These are phyloP conservation scores for Heloderma charlesbogerti DNA, from an alignment of 2,113 vertebrate genomes.

Conservation along the genomic window DNA sequence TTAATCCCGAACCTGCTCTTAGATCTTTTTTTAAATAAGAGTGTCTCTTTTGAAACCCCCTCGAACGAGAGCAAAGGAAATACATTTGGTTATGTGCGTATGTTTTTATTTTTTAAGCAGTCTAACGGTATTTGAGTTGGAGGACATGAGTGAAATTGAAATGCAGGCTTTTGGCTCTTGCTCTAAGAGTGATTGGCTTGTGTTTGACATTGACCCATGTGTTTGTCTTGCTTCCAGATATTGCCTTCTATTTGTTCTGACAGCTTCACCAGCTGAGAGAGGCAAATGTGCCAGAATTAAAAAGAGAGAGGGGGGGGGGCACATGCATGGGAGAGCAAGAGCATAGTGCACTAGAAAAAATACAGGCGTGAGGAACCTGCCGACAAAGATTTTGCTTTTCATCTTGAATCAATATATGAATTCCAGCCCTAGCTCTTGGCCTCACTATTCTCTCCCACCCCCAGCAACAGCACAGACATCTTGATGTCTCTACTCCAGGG, in stretches of 20 bases:
- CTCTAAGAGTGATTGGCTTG: slow-evolving; percentile 59
- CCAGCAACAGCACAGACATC: background rate
- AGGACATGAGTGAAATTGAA: slow-evolving; percentile 56
- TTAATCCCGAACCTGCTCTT: slow-evolving; percentile 49
- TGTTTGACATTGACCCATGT: slow-evolving; percentile 68
- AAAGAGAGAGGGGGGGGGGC: background rate
- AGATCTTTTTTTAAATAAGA: slow-evolving; percentile 42
- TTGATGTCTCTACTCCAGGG: background rate
- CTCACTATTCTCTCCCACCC: background rate
- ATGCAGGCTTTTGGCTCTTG: slow-evolving; percentile 57
- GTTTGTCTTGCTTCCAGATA: slow-evolving; percentile 67
- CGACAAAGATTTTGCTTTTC: background rate
- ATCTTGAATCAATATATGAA: background rate
- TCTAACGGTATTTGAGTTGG: slow-evolving; percentile 46
- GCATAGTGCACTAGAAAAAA: background rate
- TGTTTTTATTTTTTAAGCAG: slow-evolving; percentile 51
- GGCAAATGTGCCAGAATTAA: slow-evolving; percentile 29
- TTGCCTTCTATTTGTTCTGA: slow-evolving; percentile 64
- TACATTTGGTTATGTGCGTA: slow-evolving; percentile 14
- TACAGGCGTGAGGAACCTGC: background rate
- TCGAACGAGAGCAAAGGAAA: background rate
- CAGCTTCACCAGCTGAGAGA: slow-evolving; percentile 68
- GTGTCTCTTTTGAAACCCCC: background rate
- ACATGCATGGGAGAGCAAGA: too few species aligned
- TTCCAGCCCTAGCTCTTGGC: background rate